Base-by-base conservation (phyloP, 2,888 invertebrate genomes). In the Trachelus stipa region DNA sequence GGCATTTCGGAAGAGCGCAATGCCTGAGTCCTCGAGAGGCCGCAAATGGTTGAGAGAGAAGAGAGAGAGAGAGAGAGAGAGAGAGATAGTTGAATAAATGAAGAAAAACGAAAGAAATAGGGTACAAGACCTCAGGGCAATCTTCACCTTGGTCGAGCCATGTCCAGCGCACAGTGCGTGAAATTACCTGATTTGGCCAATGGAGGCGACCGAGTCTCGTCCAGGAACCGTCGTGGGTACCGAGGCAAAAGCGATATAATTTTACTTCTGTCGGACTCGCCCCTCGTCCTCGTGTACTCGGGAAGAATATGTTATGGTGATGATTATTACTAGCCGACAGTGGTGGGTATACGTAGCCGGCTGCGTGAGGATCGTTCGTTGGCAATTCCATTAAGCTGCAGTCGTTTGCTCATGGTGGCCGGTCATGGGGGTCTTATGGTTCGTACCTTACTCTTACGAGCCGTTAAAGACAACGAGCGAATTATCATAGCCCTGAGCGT, bases 391-490 rank as follows among this genome's bases (percentile, higher is more conserved):
- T 56, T 56, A 56, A 56, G 23, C 23, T 23, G 56, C 23, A 56
- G 9, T 23, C 23, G 56, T 56, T 56, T 56, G 23, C 56, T 23
- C 9, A 9, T 56, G 56, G 23, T 23, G 23, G 56, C 23, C 23
- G 6, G 56, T 23, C 15, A 40, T 40, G 40, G 40, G 6, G 40
- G 23, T 15, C 56, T 23, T 23, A 56, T 2, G 56, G 56, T 23
- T 15, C 56, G 56, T 23, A 3, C 9, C 23, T 56, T 9, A 9
- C 23, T 23, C 71, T 71, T 23, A 78, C 76, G 81, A 76, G 79
- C 68, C 79, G 74, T 80, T 81, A 79, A 80, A 81, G 79, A 81
- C 78, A 77, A 77, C 76, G 73, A 73, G 71, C 68, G 77, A 79
- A 79, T 76, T 69, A 79, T 79, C 74, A 69, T n/a, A n/a, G 30